These are phyloP conservation scores for zebrafish (Danio rerio) DNA, from an alignment of 2,113 vertebrate species.

Conservation along the genomic window DNA sequence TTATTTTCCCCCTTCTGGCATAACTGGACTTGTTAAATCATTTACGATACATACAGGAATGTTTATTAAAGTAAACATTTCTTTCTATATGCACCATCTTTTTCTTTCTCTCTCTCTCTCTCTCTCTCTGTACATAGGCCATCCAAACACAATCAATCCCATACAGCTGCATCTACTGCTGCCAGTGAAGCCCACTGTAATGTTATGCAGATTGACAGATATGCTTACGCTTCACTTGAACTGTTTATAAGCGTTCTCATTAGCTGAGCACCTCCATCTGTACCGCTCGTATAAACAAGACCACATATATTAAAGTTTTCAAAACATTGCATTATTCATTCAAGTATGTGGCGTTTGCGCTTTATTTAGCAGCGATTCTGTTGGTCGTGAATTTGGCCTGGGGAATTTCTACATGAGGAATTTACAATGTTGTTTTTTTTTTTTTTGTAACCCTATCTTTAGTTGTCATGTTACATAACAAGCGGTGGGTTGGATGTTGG, in stretches of 20 bases:
- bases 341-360: background rate
- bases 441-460: background rate
- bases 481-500: slow-evolving; percentile 26
- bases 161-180: slow-evolving; percentile 38
- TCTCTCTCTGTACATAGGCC: background rate
- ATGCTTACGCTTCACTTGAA: background rate
- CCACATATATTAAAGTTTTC: background rate
- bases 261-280: background rate
- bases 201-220: background rate
- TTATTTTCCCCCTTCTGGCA: background rate
- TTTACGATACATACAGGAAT: background rate
- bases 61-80: background rate
- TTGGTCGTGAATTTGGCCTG: background rate
- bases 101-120: background rate
- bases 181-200: slow-evolving; percentile 23
- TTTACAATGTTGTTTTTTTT: background rate
- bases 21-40: background rate
- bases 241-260: slow-evolving; percentile 11
- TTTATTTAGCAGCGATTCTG: slow-evolving; percentile 6
- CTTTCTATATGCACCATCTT: background rate
- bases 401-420: background rate
- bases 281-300: background rate
- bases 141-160: slow-evolving; percentile 12
- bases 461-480: background rate
- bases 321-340: slow-evolving; percentile 26